phyloP scores from a whole-genome alignment of 23 tunicate genomes.

The Corella eumyota region DNA sequence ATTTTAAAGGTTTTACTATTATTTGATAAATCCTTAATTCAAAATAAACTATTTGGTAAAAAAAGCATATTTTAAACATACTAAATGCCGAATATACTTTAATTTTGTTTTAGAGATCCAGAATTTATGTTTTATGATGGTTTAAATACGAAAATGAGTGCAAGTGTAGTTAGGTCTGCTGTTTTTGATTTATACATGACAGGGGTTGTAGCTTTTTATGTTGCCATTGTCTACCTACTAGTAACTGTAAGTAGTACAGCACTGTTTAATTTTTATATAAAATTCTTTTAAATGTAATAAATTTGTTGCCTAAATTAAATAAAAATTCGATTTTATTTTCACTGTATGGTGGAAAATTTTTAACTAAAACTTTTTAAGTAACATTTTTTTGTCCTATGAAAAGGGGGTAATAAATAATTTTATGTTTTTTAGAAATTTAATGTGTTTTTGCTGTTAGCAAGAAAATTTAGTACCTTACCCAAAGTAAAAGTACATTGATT shows the following conservation, averaged over 20 bases:
- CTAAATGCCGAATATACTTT: no score
- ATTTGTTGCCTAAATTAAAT: no score
- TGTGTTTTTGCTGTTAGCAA: conserved; percentile 18
- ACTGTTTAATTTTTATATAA: neutral
- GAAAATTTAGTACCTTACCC: conserved; percentile 9
- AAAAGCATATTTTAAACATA: no score
- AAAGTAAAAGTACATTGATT: conserved; percentile 13
- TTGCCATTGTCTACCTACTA: conserved; percentile 29
- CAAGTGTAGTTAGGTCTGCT: conserved; percentile 73
- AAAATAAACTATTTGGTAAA: no score
- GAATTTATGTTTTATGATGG: conserved; percentile 75
- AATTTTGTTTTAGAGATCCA: conserved; percentile 48
- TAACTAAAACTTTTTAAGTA: no score
- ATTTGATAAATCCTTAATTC: no score
- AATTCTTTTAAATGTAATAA: no score
- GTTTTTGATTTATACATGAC: conserved; percentile 83
- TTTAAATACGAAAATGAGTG: conserved; percentile 44
- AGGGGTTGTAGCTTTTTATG: conserved; percentile 28
- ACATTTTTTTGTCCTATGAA: no score
- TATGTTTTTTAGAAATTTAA: conserved; percentile 29
- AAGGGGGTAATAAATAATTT: no score
- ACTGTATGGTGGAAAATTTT: no score
- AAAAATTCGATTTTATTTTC: no score
- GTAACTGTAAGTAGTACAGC: conserved; percentile 35
- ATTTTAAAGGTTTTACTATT: no score